phyloP scores from a whole-genome alignment of 2,113 vertebrate species.

The Lophotis ruficrista region DNA sequence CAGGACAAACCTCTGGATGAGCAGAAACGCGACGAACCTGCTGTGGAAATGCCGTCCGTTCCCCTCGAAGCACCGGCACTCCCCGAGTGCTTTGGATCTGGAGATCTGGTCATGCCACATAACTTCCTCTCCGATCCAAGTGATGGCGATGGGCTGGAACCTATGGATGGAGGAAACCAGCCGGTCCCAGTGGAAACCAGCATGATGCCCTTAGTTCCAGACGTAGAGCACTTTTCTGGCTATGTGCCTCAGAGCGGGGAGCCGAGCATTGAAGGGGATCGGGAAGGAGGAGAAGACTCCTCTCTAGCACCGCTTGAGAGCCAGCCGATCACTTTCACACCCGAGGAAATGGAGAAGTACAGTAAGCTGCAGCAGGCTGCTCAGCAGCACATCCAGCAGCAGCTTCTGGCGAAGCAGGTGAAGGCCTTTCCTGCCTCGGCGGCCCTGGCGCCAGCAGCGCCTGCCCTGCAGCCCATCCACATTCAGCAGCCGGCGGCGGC shows the following conservation, averaged over 20 bases:
- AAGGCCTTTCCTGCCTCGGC: conserved; percentile 90
- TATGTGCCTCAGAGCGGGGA: conserved; percentile 83
- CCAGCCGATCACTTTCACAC: conserved; percentile 97
- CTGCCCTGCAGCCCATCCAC: conserved; percentile 91
- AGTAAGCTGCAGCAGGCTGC: conserved; percentile 97
- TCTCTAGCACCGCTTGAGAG: conserved; percentile 93
- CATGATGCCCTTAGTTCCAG: conserved; percentile 75
- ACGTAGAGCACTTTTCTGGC: conserved; percentile 80
- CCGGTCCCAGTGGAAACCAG: conserved; percentile 75
- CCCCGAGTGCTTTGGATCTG: conserved; percentile 68
- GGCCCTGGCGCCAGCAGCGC: conserved; percentile 79
- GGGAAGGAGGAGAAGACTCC: conserved; percentile 88
- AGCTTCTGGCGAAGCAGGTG: conserved; percentile 96
- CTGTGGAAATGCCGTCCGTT: conserved; percentile 48
- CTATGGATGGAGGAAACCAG: conserved; percentile 78
- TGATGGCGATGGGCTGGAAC: conserved; percentile 76
- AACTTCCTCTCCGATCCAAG: conserved; percentile 72
- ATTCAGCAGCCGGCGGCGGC: conserved; percentile 92
- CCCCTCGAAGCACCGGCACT: conserved; percentile 47
- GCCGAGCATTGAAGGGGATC: conserved; percentile 78
- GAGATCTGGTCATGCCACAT: conserved; percentile 70
- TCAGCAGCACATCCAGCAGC: conserved; percentile 98
- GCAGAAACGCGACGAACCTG: conserved; percentile 60
- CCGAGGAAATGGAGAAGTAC: conserved; percentile 99
- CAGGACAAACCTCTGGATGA: conserved; percentile 72